Conservation (phyloP, 1,140 invertebrate species). For the Drosophila leontia region DNA sequence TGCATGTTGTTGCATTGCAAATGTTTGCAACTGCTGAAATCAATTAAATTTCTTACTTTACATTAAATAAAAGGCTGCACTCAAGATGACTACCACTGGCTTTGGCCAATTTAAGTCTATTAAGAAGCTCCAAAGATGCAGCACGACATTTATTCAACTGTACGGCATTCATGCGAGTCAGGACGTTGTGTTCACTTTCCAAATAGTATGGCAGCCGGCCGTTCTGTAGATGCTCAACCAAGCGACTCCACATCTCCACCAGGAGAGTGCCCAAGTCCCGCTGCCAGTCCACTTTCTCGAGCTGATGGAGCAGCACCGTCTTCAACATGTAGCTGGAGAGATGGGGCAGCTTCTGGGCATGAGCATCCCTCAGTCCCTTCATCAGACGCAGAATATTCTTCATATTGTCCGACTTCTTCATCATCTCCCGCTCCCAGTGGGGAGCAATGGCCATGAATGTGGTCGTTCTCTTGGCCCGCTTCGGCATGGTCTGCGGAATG, state of each 20-base stretch:
- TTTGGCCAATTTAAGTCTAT: neutral
- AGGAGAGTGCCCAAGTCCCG: constrained; percentile 18
- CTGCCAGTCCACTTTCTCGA: constrained; percentile 21
- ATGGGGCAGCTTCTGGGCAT: constrained; percentile 5
- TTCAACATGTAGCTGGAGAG: constrained; percentile 55
- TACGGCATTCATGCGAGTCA: constrained; percentile 12
- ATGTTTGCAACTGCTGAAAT: neutral
- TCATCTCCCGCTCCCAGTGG: constrained; percentile 50
- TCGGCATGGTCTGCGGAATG: constrained; percentile 17
- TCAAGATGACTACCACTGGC: neutral
- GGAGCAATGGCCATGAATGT: constrained; percentile 51
- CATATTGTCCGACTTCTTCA: constrained; percentile 27
- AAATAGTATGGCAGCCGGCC: constrained; percentile 27
- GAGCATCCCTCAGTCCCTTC: constrained; percentile 45
- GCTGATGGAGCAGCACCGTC: constrained; percentile 34
- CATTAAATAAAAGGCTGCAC: neutral
- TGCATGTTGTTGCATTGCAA: neutral
- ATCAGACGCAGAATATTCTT: constrained; percentile 52
- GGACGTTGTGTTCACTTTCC: constrained; percentile 26
- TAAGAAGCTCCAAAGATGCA: neutral
- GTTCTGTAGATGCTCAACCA: constrained; percentile 12
- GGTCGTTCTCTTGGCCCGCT: neutral
- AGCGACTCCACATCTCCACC: constrained; percentile 31
- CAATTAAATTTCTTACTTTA: neutral
- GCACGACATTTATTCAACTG: constrained; percentile 9